Evolutionary conservation across 37 sponge, comb jelly and placozoan species (phyloP).

Genomic region (Beroe ovata): DNA sequence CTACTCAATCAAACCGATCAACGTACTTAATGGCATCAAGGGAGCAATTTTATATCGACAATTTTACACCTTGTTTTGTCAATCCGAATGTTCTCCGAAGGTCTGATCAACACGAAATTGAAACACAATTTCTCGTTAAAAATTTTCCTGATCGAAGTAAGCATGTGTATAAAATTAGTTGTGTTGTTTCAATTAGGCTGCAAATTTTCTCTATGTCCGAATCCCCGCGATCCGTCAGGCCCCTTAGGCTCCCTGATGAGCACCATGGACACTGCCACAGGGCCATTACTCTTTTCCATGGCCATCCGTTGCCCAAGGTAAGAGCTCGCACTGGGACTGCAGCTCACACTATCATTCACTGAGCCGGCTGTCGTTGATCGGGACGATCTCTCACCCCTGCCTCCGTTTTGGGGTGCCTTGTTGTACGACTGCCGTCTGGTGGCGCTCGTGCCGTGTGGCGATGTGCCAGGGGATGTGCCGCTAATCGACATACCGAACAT

Average conservation of each 20-base stretch:
- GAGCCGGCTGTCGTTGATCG: conserved; percentile 2
- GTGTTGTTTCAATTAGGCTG: not conserved
- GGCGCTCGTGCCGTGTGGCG: not conserved
- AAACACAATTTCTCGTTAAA: too few species aligned
- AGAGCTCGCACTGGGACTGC: conserved; percentile 30
- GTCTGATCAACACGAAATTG: too few species aligned
- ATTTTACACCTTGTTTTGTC: not conserved
- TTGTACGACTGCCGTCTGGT: not conserved
- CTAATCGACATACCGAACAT: conserved; percentile 49
- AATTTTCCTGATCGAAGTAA: not conserved
- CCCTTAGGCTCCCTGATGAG: conserved; percentile 81
- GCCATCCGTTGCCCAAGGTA: conserved; percentile 25
- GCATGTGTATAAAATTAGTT: not conserved
- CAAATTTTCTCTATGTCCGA: conserved; percentile 65
- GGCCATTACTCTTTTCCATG: conserved; percentile 12
- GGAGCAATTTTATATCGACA: not conserved
- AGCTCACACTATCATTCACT: conserved; percentile 1
- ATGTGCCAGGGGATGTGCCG: conserved; percentile 26
- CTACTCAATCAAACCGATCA: not conserved
- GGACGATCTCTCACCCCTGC: not conserved
- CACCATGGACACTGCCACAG: conserved; percentile 5
- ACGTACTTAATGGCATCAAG: too few species aligned
- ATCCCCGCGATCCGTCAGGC: conserved; percentile 87
- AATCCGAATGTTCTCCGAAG: not conserved
- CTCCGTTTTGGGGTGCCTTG: not conserved